Evolutionary conservation across 2,113 vertebrate genomes (phyloP).

Genomic region (Hassar affinis): DNA sequence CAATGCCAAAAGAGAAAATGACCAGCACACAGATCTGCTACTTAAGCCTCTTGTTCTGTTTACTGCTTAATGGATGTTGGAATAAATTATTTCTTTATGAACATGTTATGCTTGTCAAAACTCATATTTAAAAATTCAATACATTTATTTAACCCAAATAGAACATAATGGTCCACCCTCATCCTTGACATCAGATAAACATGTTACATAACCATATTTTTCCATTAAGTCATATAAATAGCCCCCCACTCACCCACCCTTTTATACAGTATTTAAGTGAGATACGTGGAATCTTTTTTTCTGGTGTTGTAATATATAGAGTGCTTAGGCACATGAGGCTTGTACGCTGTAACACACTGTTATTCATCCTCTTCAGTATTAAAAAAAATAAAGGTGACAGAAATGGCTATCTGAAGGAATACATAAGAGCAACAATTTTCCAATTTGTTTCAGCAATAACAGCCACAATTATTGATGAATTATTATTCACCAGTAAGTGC

Average conservation of each 20-base stretch:
- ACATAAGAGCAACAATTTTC: neutral
- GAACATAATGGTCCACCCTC: neutral
- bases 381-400: neutral
- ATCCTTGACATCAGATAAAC: neutral
- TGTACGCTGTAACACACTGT: neutral
- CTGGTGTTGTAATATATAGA: neutral
- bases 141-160: conserved; percentile 1
- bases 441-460: neutral
- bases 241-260: neutral
- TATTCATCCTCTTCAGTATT: neutral
- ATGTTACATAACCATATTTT: neutral
- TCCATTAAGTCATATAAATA: neutral
- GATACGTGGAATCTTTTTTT: neutral
- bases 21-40: conserved; percentile 8
- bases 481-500: neutral
- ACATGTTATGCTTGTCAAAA: neutral
- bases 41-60: conserved; percentile 3
- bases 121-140: neutral
- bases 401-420: neutral
- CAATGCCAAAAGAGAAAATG: conserved; percentile 23
- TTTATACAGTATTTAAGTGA: neutral
- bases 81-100: neutral
- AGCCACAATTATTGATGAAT: neutral
- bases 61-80: neutral
- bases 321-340: neutral